Conservation (phyloP, 53 echinoderm and acorn worm species). For the Henricia sp. region DNA sequence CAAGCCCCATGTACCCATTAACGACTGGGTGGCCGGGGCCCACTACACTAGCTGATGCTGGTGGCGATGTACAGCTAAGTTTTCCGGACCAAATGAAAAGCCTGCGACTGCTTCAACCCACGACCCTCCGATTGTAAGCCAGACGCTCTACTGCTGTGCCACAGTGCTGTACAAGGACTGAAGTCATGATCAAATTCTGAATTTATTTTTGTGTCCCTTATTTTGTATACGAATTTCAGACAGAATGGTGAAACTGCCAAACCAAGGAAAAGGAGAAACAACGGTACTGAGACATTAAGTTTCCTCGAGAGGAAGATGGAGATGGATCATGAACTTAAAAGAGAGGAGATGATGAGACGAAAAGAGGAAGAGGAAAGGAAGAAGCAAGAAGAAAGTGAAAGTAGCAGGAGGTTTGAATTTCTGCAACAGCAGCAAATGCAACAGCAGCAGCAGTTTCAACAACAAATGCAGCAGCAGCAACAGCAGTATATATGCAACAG, state of each 20-base stretch:
- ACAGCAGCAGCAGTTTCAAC: conserved; percentile 27
- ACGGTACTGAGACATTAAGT: conserved; percentile 13
- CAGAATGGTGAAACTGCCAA: conserved; percentile 40
- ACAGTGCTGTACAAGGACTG: no score
- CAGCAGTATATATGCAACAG: no score
- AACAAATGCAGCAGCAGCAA: no score
- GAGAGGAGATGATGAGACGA: conserved; percentile 39
- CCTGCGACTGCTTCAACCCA: neutral
- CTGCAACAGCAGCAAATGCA: conserved; percentile 37
- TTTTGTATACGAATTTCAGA: conserved; percentile 24
- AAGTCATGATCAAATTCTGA: no score
- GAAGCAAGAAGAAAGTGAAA: conserved; percentile 28
- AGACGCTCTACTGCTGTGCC: no score
- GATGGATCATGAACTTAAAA: conserved; percentile 16
- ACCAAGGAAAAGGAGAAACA: conserved; percentile 48
- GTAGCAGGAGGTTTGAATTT: conserved; percentile 23
- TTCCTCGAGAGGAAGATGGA: conserved; percentile 37
- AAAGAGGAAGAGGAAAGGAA: conserved; percentile 13
- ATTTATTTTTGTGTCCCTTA: conserved; percentile 1
- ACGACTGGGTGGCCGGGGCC: no score
- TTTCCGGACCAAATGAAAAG: conserved; percentile 8
- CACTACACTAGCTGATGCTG: no score
- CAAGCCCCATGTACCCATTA: no score
- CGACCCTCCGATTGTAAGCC: conserved; percentile 2
- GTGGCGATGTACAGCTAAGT: neutral